Evolutionary conservation across 1,140 invertebrate genomes (phyloP).

Genomic region (Cataglyphis hispanica): DNA sequence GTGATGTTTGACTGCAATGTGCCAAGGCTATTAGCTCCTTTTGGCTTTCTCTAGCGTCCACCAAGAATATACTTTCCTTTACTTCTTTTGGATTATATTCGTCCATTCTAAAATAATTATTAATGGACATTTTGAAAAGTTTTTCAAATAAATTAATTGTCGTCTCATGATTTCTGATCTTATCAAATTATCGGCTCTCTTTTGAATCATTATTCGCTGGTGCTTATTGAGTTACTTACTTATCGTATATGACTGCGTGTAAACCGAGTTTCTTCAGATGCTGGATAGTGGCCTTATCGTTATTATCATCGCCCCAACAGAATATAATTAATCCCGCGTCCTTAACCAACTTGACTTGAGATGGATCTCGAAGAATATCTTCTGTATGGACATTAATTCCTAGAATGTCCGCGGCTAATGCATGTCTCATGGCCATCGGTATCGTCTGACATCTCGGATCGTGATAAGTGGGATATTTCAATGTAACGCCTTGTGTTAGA

Average conservation of each 20-base stretch:
- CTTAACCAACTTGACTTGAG: slow-evolving; percentile 92
- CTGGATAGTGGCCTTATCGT: slow-evolving; percentile 94
- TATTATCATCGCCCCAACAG: slow-evolving; percentile 98
- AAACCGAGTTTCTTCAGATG: slow-evolving; percentile 94
- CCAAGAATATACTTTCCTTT: slow-evolving; percentile 93
- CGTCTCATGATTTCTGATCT: not conserved
- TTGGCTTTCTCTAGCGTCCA: slow-evolving; percentile 92
- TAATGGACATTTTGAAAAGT: slow-evolving; percentile 20
- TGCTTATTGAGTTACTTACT: slow-evolving; percentile 84
- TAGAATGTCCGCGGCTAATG: slow-evolving; percentile 92
- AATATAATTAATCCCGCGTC: slow-evolving; percentile 94
- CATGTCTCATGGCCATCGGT: slow-evolving; percentile 93
- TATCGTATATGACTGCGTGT: slow-evolving; percentile 98
- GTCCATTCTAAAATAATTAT: slow-evolving; percentile 88
- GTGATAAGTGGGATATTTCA: slow-evolving; percentile 93
- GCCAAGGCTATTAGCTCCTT: slow-evolving; percentile 88
- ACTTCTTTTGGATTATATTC: slow-evolving; percentile 92
- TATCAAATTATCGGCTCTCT: slow-evolving; percentile 17
- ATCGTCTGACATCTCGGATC: slow-evolving; percentile 94
- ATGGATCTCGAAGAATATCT: slow-evolving; percentile 94
- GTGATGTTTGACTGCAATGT: slow-evolving; percentile 81
- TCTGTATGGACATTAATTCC: slow-evolving; percentile 97
- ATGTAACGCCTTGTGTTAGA: slow-evolving; percentile 94
- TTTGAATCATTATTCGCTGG: not conserved
- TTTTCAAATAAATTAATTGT: not conserved